Conservation (phyloP, 2,888 invertebrate genomes). For the Leptopilina myrica region DNA sequence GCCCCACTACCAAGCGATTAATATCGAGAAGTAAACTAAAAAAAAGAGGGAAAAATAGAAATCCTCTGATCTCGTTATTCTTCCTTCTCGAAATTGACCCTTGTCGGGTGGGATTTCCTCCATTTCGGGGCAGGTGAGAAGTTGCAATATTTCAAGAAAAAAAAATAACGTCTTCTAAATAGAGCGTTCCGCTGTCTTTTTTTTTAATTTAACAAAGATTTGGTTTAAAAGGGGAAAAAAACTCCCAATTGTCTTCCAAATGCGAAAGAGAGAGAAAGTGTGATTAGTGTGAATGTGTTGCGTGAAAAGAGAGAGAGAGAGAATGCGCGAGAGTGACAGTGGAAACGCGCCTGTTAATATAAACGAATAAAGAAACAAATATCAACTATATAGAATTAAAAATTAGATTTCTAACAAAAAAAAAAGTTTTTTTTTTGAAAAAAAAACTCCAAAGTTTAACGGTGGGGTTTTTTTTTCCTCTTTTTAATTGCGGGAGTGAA, state of each 20-base stretch:
- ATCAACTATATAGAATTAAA: too few species aligned
- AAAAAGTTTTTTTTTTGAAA: too few species aligned
- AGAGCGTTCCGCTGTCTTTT: slow-evolving; percentile 12
- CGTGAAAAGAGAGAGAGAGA: slow-evolving; percentile 26
- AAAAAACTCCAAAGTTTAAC: slow-evolving; percentile 20
- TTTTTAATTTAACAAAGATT: slow-evolving; percentile 39
- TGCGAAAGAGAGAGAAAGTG: slow-evolving; percentile 18
- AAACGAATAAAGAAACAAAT: neutral
- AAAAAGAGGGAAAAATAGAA: slow-evolving; percentile 41
- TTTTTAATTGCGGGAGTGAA: neutral
- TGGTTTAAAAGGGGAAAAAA: slow-evolving; percentile 3
- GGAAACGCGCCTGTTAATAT: neutral
- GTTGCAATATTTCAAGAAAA: slow-evolving; percentile 72
- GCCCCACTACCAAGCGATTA: neutral
- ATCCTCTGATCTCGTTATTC: slow-evolving; percentile 41
- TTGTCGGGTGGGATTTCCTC: slow-evolving; percentile 40
- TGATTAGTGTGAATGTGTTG: slow-evolving; percentile 24
- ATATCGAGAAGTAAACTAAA: neutral
- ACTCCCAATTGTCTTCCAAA: slow-evolving; percentile 62
- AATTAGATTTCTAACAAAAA: neutral
- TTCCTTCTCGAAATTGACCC: slow-evolving; percentile 21
- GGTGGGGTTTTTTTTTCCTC: neutral
- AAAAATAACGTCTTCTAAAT: slow-evolving; percentile 44
- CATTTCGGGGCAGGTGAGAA: slow-evolving; percentile 66
- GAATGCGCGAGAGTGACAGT: slow-evolving; percentile 33